Evolutionary conservation across 1,140 invertebrate genomes (phyloP), one percentile per base, ranked within the genome.

Genomic region (Acromyrmex charruanus): DNA sequence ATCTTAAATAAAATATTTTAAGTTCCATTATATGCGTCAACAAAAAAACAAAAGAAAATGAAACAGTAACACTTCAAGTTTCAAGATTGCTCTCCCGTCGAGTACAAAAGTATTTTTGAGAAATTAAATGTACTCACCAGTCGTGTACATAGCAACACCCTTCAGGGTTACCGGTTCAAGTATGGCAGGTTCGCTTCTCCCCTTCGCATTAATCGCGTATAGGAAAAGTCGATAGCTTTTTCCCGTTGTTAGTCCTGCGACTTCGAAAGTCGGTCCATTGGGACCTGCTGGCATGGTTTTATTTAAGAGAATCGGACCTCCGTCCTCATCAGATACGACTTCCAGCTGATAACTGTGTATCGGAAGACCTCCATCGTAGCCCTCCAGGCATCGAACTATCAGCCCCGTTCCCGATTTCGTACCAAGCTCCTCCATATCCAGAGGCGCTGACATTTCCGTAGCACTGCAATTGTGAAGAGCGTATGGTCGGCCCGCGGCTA

Each of bases 151-250:
- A 31, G 97, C 97, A 88, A 98, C 97, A 89, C 97, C 97, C 91
- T 97, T 97, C 77, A 98, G 96, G 12, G 97, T 98, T 79, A 98
- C 97, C 18, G 97, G 97, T 93, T 98, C 97, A 51, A 98, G 96
- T 28, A 97, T 96, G 51, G 97, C 96, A 31, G 98, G 96, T 82
- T 98, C 98, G 90, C 98, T 98, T 63, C 97, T 96, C 61, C 98
- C 98, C 93, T 98, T 98, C 68, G 97, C 96, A 94, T 99, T 99
- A 81, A 97, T 96, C 0, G 98, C 97, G 93, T 98, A 98, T 74
- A 98, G 95, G 91, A 97, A 97, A 80, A 98, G 96, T 82, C 97
- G 95, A 94, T 98, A 98, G 87, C 96, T 97, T n/a, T 96, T 96
- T 21, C 97, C 97, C 2, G 97, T 96, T 84, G 98, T 97, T n/a